Conservation (phyloP, 2,113 vertebrate species). For the Zapus hudsonius region DNA sequence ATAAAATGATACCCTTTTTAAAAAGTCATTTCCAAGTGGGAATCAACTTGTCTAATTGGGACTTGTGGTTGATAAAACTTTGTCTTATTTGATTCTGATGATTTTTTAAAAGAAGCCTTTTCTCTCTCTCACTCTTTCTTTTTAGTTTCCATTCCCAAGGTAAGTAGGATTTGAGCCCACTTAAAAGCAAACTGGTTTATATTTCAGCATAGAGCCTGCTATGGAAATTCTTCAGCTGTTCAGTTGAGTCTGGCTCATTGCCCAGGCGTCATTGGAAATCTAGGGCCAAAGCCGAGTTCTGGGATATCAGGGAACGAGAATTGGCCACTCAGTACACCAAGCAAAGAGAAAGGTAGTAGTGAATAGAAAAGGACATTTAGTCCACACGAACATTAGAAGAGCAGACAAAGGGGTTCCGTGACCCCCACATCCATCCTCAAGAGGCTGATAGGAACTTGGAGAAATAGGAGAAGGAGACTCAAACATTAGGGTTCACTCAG, state of each 20-base stretch:
- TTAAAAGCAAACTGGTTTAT: neutral
- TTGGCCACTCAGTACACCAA: neutral
- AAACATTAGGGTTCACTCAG: neutral
- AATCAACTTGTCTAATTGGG: conserved; percentile 17
- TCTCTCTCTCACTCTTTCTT: neutral
- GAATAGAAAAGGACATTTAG: neutral
- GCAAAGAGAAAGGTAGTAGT: neutral
- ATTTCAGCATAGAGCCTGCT: neutral
- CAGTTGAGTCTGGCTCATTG: neutral
- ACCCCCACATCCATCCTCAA: neutral
- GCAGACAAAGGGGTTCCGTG: neutral
- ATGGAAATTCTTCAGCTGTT: neutral
- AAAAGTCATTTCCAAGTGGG: conserved; percentile 62
- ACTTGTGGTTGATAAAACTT: conserved; percentile 9
- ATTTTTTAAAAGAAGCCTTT: conserved; percentile 3
- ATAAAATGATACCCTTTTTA: conserved; percentile 24
- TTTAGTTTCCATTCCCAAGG: neutral
- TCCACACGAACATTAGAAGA: neutral
- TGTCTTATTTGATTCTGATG: conserved; percentile 36
- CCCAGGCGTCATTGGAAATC: neutral
- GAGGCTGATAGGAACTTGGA: neutral
- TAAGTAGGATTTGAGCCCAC: neutral
- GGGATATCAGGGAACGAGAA: neutral
- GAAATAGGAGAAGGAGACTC: neutral
- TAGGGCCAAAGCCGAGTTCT: neutral